Evolutionary conservation across 2,888 invertebrate genomes (phyloP).

Genomic region (Pegoplata infirma): DNA sequence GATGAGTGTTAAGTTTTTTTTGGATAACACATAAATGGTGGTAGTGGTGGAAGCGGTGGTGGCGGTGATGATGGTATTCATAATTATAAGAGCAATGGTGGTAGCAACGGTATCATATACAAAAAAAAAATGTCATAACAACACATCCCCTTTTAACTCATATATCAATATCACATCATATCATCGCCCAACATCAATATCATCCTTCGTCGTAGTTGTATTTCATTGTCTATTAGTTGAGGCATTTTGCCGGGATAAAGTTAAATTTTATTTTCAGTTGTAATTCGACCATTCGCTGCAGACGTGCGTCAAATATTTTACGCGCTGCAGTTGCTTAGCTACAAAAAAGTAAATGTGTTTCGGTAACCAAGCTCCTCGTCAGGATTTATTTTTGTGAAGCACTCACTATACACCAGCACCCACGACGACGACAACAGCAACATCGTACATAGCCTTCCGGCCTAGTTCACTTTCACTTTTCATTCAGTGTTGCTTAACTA

Average conservation of each 20-base stretch:
- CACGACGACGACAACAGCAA: conserved; percentile 22
- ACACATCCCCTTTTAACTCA: conserved; percentile 40
- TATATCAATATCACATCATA: not conserved
- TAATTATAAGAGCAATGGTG: conserved; percentile 60
- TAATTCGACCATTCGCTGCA: conserved; percentile 78
- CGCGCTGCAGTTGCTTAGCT: conserved; percentile 59
- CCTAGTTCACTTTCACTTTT: conserved; percentile 73
- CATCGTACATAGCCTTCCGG: conserved; percentile 50
- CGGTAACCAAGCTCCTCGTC: conserved; percentile 17
- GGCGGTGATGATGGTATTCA: conserved; percentile 48
- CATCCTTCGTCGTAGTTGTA: conserved; percentile 43
- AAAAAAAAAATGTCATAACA: conserved; percentile 15
- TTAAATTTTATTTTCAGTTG: conserved; percentile 79
- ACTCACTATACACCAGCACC: conserved; percentile 20
- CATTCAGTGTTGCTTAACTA: conserved; percentile 60
- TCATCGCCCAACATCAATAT: conserved; percentile 29
- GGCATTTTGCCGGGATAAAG: conserved; percentile 79
- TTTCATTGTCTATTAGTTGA: conserved; percentile 64
- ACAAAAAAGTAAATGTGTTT: conserved; percentile 46
- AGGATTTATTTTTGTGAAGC: conserved; percentile 29
- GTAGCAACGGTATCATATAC: conserved; percentile 37
- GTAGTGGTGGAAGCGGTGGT: conserved; percentile 62
- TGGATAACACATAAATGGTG: too few relatives aligned
- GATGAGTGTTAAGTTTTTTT: not conserved
- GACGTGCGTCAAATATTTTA: conserved; percentile 64